Evolutionary conservation across 2,888 invertebrate species (phyloP).

Genomic region (Pachycephus smyrnensis): DNA sequence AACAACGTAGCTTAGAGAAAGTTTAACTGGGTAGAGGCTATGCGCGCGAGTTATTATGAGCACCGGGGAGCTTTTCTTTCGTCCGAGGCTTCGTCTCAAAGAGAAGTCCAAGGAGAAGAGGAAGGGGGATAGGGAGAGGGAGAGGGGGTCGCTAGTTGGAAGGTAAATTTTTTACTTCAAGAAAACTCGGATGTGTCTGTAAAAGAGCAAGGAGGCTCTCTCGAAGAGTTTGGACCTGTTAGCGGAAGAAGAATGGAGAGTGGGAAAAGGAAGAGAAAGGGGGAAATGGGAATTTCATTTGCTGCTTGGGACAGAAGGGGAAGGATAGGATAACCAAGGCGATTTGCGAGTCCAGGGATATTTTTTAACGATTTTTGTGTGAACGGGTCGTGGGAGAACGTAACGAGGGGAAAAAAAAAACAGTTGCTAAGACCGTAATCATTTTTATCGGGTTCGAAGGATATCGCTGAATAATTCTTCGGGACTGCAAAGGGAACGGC

Average conservation of each 20-base stretch:
- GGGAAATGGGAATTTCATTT: neutral
- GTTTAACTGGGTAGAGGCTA: neutral
- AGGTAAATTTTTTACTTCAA: neutral
- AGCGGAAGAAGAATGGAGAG: neutral
- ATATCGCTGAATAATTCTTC: neutral
- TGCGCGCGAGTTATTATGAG: neutral
- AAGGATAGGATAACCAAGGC: neutral
- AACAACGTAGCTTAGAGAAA: neutral
- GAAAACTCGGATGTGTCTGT: neutral
- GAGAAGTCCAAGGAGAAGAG: neutral
- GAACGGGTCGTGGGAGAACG: neutral
- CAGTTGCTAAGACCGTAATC: neutral
- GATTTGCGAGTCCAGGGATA: neutral
- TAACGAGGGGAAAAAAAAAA: neutral
- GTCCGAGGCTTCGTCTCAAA: neutral
- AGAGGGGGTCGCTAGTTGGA: too few relatives aligned
- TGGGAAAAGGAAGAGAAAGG: neutral
- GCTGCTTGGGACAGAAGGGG: neutral
- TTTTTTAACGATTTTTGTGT: neutral
- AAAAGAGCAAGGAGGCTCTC: neutral
- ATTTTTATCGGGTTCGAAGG: neutral
- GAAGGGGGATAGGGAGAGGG: too few relatives aligned
- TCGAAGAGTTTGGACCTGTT: neutral
- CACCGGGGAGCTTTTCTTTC: neutral
- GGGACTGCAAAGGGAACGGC: neutral